phyloP scores from a whole-genome alignment of 1,140 invertebrate genomes.

The Listronotus oregonensis region DNA sequence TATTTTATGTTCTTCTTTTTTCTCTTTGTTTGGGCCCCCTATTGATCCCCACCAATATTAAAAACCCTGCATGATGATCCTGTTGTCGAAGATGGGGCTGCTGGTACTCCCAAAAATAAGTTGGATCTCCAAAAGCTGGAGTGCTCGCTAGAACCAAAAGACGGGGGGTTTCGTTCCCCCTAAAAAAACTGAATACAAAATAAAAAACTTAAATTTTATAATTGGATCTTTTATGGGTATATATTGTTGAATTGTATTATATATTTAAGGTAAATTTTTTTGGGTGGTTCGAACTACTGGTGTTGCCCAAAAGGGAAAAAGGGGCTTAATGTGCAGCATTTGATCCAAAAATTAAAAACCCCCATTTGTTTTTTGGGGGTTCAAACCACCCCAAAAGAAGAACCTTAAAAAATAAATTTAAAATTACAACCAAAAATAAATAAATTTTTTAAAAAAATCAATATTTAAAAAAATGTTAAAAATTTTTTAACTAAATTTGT shows the following conservation, averaged over 20 bases:
- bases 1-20: conserved; percentile 20
- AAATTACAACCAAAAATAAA: too few relatives aligned
- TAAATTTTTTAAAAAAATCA: too few relatives aligned
- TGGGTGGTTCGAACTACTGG: conserved; percentile 5
- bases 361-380: conserved; percentile 1
- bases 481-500: too few relatives aligned
- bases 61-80: conserved; percentile 2
- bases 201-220: too few relatives aligned
- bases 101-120: background rate
- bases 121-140: background rate
- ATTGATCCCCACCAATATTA: conserved; percentile 1
- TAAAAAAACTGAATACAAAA: background rate
- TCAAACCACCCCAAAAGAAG: background rate
- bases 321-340: background rate
- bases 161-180: too few relatives aligned
- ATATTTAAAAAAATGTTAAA: too few relatives aligned
- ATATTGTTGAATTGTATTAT: too few relatives aligned
- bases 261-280: conserved; percentile 25
- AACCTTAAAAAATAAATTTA: conserved; percentile 16
- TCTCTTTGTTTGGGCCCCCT: background rate
- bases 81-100: background rate
- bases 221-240: too few relatives aligned
- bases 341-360: conserved; percentile 21
- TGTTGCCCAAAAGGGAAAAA: conserved; percentile 2
- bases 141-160: background rate